These are phyloP conservation scores for Ochropleura leucogaster DNA, from an alignment of 2,888 invertebrate species.

Conservation along the genomic window DNA sequence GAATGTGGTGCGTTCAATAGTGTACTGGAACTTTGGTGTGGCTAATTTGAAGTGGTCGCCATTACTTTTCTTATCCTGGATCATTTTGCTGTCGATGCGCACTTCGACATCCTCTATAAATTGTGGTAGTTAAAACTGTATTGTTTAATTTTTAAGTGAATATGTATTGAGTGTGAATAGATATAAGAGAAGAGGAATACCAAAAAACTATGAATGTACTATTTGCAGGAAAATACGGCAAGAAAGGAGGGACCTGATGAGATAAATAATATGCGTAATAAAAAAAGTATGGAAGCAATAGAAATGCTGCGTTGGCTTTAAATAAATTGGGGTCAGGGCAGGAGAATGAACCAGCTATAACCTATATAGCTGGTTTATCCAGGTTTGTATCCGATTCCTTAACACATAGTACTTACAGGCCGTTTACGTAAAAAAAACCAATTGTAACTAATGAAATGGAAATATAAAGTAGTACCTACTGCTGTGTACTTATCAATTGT, in stretches of 20 bases:
- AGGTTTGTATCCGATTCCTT: not conserved
- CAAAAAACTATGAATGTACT: too few relatives aligned
- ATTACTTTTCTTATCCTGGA: constrained; percentile 72
- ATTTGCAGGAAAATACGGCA: too few relatives aligned
- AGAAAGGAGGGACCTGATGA: too few relatives aligned
- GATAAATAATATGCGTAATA: too few relatives aligned
- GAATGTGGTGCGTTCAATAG: constrained; percentile 83
- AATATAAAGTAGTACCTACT: not conserved
- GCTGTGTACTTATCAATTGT: not conserved
- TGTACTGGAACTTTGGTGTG: constrained; percentile 83
- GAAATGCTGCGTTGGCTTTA: too few relatives aligned
- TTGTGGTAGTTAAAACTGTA: not conserved
- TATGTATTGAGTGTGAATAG: too few relatives aligned
- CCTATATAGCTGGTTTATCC: not conserved
- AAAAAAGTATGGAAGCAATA: too few relatives aligned
- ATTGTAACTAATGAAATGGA: not conserved
- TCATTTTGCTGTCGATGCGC: constrained; percentile 77
- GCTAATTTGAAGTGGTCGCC: constrained; percentile 80
- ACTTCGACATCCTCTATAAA: constrained; percentile 80
- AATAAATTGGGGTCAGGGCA: too few relatives aligned
- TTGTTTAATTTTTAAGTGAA: constrained; percentile 4
- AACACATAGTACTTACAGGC: too few relatives aligned
- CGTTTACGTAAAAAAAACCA: not conserved
- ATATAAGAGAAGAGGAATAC: too few relatives aligned
- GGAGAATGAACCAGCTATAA: too few relatives aligned